Base-by-base conservation (phyloP, 2,113 vertebrate species). In the Myrmecophaga tridactyla region DNA sequence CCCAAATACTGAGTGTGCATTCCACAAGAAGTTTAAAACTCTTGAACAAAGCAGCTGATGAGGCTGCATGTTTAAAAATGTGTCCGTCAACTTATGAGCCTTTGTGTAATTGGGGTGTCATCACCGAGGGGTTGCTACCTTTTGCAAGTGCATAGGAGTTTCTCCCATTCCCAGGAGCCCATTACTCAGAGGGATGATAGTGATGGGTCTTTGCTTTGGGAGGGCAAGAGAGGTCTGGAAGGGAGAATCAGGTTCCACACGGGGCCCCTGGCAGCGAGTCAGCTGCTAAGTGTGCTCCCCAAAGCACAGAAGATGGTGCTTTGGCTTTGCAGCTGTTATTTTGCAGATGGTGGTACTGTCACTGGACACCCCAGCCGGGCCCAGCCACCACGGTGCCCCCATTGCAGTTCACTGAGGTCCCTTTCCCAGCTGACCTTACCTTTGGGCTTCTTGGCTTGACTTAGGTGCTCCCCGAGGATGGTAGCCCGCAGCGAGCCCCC, bases 191-290 rank as follows among this genome's bases (percentile, higher is more conserved):
- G 41, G 63, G 73, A 34, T 51, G 27, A 83, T 8, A 0, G 23
- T 0, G 3, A 67, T 23, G 36, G 78, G 56, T 62, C 43, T 95
- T 92, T 86, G 36, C 41, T 92, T 82, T 56, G 81, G 73, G 81
- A 89, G 83, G 34, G 62, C 4, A 0, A 62, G 36, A 60, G 86
- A 39, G 39, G 21, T 90, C 89, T 43, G 58, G 58, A 92, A 73
- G 92, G 62, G 15, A 87, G 94, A 0, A 0, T 70, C 69, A n/a
- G 0, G 0, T 87, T 3, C 36, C 0, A 0, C 80, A 11, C 43
- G 0, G 0, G 51, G 89, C 84, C 67, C 63, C 39, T 58, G 13
- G 20, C 67, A 25, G 29, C 65, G 76, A 70, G 76, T 58, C 51
- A 80, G 4, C 43, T 62, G 17, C 8, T 89, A 60, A 78, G 36